These are phyloP conservation scores for Sphaeramia orbicularis DNA, from an alignment of 2,797 vertebrate species.

Conservation along the genomic window DNA sequence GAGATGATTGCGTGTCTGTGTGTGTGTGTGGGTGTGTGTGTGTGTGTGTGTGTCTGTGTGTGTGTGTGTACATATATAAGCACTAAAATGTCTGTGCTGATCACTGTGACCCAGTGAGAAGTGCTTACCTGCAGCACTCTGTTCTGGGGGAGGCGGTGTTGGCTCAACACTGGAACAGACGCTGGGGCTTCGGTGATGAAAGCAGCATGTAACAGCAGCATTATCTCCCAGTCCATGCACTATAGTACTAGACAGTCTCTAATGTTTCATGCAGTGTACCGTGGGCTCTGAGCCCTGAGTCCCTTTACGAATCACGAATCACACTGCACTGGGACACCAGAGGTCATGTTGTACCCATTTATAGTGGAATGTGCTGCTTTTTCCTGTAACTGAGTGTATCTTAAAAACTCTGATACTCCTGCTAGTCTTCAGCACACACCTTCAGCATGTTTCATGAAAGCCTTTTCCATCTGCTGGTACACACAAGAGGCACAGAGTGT, in stretches of 20 bases:
- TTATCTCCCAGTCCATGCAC: conserved; percentile 51
- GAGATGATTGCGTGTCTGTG: neutral
- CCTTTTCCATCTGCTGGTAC: neutral
- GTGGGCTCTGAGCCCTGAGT: conserved; percentile 17
- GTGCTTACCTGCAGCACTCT: conserved; percentile 70
- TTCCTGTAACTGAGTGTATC: neutral
- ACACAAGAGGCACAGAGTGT: neutral
- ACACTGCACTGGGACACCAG: conserved; percentile 1
- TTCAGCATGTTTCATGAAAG: neutral
- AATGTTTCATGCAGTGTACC: neutral
- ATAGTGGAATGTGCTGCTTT: conserved; percentile 11
- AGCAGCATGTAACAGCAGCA: conserved; percentile 61
- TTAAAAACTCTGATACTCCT: neutral
- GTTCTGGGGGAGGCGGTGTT: conserved; percentile 48
- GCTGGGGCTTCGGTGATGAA: conserved; percentile 55
- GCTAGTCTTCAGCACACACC: no score
- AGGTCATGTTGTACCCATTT: neutral
- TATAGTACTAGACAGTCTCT: conserved; percentile 28
- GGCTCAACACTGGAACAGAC: conserved; percentile 38
- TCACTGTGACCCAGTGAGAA: conserved; percentile 67
- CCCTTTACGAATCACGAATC: conserved; percentile 23
- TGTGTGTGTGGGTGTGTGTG: neutral
- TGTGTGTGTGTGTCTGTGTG: conserved; percentile 9
- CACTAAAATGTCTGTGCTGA: conserved; percentile 56
- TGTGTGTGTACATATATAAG: conserved; percentile 11